Percentiles rank a stretch among this genome's conserved stretches.
Conservation (phyloP, 1,140 invertebrate genomes). For the Aricia agestis region DNA sequence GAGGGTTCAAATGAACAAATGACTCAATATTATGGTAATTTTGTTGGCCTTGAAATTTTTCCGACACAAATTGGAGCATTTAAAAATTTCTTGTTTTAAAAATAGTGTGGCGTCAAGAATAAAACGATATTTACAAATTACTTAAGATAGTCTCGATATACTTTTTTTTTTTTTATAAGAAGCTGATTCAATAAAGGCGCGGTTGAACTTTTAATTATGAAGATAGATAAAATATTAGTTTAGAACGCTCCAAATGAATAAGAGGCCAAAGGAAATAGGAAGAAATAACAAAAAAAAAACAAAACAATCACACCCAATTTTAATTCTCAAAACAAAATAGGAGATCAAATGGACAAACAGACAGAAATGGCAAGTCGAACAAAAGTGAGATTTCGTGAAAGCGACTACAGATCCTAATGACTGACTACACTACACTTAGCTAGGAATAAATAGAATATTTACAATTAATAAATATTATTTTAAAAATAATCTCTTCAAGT, state of each 20-base stretch:
- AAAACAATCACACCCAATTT: slow-evolving; percentile 4
- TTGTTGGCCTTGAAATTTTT: not conserved
- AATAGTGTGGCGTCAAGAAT: no score
- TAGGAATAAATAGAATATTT: slow-evolving; percentile 7
- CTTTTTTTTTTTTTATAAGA: no score
- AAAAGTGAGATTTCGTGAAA: slow-evolving; percentile 26
- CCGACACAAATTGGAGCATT: not conserved
- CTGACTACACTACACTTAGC: slow-evolving; percentile 6
- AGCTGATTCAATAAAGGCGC: no score
- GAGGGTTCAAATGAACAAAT: not conserved
- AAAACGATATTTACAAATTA: no score
- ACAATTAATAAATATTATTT: slow-evolving; percentile 1
- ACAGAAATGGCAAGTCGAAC: slow-evolving; percentile 29
- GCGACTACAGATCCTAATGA: slow-evolving; percentile 17
- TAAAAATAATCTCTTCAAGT: not conserved
- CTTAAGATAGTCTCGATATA: no score
- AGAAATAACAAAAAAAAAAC: not conserved
- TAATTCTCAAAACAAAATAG: slow-evolving; percentile 12
- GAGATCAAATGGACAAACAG: slow-evolving; percentile 36
- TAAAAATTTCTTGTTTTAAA: not conserved
- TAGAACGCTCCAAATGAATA: no score
- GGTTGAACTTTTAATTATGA: no score
- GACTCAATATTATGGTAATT: not conserved
- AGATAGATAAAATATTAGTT: no score
- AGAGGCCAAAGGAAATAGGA: not conserved